These are phyloP conservation scores for Alosa sapidissima DNA, from an alignment of 2,797 vertebrate genomes.

Conservation along the genomic window DNA sequence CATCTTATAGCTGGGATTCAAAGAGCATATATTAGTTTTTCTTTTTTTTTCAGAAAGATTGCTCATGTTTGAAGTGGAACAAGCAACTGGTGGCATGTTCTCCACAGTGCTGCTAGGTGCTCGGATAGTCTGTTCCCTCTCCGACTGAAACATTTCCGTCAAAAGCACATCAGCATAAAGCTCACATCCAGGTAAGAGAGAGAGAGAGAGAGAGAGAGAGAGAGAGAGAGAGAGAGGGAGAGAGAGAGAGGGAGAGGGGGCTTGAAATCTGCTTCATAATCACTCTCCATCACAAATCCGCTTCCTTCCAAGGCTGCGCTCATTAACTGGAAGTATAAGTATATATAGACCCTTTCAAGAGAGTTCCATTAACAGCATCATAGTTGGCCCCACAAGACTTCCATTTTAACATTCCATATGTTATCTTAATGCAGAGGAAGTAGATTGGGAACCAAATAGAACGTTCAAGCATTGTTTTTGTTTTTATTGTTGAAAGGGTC, in stretches of 20 bases:
- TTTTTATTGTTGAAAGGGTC: no score
- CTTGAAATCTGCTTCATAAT: conserved; percentile 1
- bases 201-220: no score
- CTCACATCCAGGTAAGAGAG: background rate
- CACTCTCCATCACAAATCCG: background rate
- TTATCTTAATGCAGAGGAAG: no score
- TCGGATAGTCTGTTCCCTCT: background rate
- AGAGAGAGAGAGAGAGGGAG: no score
- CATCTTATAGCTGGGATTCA: background rate
- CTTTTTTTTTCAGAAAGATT: background rate
- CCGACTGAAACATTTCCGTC: background rate
- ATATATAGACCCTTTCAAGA: no score
- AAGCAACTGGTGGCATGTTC: background rate
- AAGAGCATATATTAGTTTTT: background rate
- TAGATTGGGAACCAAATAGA: no score
- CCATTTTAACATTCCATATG: no score
- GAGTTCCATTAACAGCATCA: no score
- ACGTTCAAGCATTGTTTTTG: no score
- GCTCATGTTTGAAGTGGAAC: background rate
- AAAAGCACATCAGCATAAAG: conserved; percentile 9
- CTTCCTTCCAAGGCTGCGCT: background rate
- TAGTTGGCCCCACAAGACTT: no score
- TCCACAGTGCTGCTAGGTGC: background rate
- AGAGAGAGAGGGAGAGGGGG: background rate
- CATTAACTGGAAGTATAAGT: background rate